phyloP scores from a whole-genome alignment of 2,113 vertebrate genomes.

The Melanerpes formicivorus region DNA sequence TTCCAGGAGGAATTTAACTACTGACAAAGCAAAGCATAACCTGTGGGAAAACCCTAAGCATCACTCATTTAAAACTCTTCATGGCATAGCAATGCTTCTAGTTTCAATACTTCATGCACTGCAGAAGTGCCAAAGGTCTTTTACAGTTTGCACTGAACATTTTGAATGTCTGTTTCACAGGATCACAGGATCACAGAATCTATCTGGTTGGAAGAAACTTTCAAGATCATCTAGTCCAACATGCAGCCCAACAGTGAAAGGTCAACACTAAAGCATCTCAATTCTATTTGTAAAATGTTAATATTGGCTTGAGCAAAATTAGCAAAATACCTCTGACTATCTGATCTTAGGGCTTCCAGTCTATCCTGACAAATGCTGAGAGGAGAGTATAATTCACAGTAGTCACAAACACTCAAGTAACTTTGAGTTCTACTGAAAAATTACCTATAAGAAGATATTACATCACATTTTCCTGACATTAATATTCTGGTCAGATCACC shows the following conservation, averaged over 20 bases:
- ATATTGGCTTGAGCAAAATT: not conserved
- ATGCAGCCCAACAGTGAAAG: no score
- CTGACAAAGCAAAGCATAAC: not conserved
- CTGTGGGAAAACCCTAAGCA: not conserved
- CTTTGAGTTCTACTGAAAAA: not conserved
- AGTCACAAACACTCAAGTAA: slow-evolving; percentile 9
- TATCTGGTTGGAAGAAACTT: no score
- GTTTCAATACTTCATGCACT: not conserved
- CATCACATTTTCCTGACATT: slow-evolving; percentile 7
- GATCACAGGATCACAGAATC: no score
- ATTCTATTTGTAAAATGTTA: not conserved
- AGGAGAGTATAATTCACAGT: not conserved
- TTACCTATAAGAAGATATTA: not conserved
- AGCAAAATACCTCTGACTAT: not conserved
- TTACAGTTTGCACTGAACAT: not conserved
- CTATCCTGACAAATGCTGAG: not conserved
- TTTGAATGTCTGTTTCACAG: not conserved
- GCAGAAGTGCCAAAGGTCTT: not conserved
- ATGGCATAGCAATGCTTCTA: not conserved
- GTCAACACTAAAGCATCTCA: not conserved
- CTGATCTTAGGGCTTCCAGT: not conserved
- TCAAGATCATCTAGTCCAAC: no score
- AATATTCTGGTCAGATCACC: not conserved
- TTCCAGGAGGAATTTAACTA: slow-evolving; percentile 11
- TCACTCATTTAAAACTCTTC: not conserved